Evolutionary conservation across 1,140 invertebrate genomes (phyloP).

Genomic region (Lordiphosa clarofinis): DNA sequence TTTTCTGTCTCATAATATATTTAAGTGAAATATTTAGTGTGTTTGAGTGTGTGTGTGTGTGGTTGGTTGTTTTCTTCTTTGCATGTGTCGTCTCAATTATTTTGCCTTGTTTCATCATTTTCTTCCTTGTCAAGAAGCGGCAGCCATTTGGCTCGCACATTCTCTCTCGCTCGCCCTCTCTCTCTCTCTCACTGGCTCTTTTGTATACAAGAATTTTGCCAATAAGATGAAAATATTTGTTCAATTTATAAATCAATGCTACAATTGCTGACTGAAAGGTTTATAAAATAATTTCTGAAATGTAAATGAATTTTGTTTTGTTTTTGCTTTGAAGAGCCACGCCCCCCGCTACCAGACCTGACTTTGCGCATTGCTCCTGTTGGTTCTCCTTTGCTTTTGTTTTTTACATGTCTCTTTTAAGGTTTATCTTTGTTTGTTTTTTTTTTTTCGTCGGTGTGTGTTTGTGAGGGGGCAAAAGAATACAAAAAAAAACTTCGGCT

Average conservation of each 20-base stretch:
- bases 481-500: constrained; percentile 20
- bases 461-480: constrained; percentile 24
- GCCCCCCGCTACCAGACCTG: constrained; percentile 21
- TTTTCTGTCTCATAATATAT: constrained; percentile 10
- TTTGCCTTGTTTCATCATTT: constrained; percentile 62
- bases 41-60: constrained; percentile 11
- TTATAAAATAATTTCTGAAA: constrained; percentile 11
- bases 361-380: constrained; percentile 43
- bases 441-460: constrained; percentile 26
- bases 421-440: constrained; percentile 77
- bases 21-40: constrained; percentile 35
- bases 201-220: constrained; percentile 68
- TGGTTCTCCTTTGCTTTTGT: constrained; percentile 57
- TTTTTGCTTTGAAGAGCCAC: constrained; percentile 32
- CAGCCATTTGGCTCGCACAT: constrained; percentile 50
- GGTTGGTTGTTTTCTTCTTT: constrained; percentile 14
- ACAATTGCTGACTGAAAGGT: constrained; percentile 9
- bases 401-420: constrained; percentile 70
- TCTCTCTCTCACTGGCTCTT: constrained; percentile 23
- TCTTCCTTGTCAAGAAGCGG: constrained; percentile 65
- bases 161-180: constrained; percentile 17
- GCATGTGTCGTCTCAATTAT: constrained; percentile 44
- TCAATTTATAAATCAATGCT: constrained; percentile 12
- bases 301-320: constrained; percentile 15
- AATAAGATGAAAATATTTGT: constrained; percentile 49